Base-by-base conservation (phyloP, 2,888 invertebrate species). In the Vandiemenella viatica region DNA sequence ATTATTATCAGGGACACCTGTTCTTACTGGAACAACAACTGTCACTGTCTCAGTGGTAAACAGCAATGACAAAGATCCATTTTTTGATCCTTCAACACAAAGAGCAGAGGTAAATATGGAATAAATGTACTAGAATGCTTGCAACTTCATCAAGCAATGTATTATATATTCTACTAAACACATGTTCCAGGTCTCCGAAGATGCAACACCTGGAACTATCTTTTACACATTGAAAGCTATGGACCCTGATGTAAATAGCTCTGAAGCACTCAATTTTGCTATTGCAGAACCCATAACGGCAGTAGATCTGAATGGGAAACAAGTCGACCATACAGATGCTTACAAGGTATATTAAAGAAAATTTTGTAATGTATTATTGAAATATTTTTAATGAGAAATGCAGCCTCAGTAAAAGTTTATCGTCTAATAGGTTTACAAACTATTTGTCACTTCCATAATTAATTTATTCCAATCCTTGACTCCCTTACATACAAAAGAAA, bases 61-160 rank as follows among this genome's bases (percentile, higher is more conserved):
- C 63, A 84, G 81, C 45, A 93, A 93, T 64, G 88, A 92, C 62
- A 91, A 90, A 63, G 72, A 79, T 51, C 92, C 93, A 0, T 79
- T 77, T 63, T 89, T 92, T 63, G 76, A 76, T 1, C 90, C 91
- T 0, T 64, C 75, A 26, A 80, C 80, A 7, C 89, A 90, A 62
- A 72, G 83, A 53, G 80, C 84, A 0, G 83, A 86, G 68, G 83
- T 83, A 59, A 64, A 37, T 38, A 5, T 43, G 45, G 41, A 41
- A 43, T 15, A 42, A n/a, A 15, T 19, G n/a, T 17, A 37, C 10
- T 13, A 13, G 32, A 32, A 32, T 32, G n/a, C n/a, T 32, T 2
- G 32, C 3, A 32, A 32, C n/a, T 26, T 3, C 3, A 4, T 13
- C 10, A 32, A 32, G n/a, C 19, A 43, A 16, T 41, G 21, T 46